Base-by-base conservation (phyloP, 1,140 invertebrate genomes). In the Antheraea mylitta region DNA sequence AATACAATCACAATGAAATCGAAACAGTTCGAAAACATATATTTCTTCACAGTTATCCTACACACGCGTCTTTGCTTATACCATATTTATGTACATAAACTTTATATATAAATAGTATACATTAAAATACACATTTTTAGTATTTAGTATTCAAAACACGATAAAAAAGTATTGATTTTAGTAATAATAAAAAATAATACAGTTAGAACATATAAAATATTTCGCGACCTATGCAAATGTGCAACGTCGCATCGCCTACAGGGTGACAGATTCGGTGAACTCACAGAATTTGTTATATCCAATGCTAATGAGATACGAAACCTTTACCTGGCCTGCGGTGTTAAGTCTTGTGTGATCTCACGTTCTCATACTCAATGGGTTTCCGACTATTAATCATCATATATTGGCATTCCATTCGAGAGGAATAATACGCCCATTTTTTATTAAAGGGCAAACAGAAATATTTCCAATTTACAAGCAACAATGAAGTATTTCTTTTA, bases 161-260 rank as follows among this genome's bases (percentile, higher is more conserved):
- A 30, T 30, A 30, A 30, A 30, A 30, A 30, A 30, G 22, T 30
- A 30, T 42, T 10, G 7, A 42, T 42, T 42, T 42, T 42, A 42
- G 7, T 42, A 42, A 8, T 10, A 42, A 10, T 10, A 7, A 11
- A 10, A 9, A 59, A 59, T 59, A 18, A 59, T 18, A 4, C 58
- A 59, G 58, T 3, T 61, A 19, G 9, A 61, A 22, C 7, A 18
- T 13, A 36, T 36, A 36, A 19, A 36, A 11, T 19, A 10, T 18
- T 13, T 59, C 58, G 19, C 13, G 48, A 77, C 72, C 70, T 58
- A 64, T 75, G 71, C 65, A 71, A 79, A 77, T 71, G 58, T 72
- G 82, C 84, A 11, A 77, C 73, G 79, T 86, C 84, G 84, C 76
- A 78, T 78, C 75, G 77, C 79, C 78, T 75, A 75, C 74, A 67